Conservation (phyloP, 1,140 invertebrate genomes). For the Piezodorus guildinii region DNA sequence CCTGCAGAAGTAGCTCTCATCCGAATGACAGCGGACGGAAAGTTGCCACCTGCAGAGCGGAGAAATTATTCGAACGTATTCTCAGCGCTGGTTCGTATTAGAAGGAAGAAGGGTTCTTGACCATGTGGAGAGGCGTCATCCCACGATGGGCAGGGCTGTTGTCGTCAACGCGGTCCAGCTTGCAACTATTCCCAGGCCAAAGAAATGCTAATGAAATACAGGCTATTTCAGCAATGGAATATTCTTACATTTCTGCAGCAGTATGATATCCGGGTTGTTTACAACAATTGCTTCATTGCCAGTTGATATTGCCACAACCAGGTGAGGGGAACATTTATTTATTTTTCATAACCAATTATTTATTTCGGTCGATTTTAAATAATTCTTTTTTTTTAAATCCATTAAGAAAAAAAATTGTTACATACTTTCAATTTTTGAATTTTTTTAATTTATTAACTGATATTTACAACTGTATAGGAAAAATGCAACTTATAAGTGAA, state of each 20-base stretch:
- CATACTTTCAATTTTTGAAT: no score
- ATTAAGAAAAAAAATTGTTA: no score
- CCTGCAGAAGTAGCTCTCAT: conserved; percentile 89
- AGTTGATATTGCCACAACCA: conserved; percentile 96
- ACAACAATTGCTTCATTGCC: conserved; percentile 97
- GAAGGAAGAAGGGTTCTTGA: conserved; percentile 78
- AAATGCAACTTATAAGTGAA: no score
- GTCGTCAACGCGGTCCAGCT: conserved; percentile 96
- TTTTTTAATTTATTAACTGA: no score
- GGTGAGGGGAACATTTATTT: conserved; percentile 38
- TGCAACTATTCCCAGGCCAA: conserved; percentile 90
- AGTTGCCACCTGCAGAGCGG: conserved; percentile 69
- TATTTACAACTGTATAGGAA: no score
- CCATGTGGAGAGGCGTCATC: conserved; percentile 74
- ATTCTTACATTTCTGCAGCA: conserved; percentile 80
- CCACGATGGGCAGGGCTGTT: conserved; percentile 71
- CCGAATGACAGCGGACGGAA: conserved; percentile 94
- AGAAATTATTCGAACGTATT: conserved; percentile 91
- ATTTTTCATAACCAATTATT: no score
- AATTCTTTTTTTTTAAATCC: no score
- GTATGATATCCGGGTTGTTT: conserved; percentile 94
- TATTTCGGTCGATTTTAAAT: no score
- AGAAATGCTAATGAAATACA: conserved; percentile 44
- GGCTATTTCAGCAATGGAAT: conserved; percentile 80
- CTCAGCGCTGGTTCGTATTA: conserved; percentile 78